Percentiles rank a stretch among this genome's conserved stretches.
These are phyloP conservation scores for Nesogale talazaci DNA, from an alignment of 2,113 vertebrate genomes.

Conservation along the genomic window DNA sequence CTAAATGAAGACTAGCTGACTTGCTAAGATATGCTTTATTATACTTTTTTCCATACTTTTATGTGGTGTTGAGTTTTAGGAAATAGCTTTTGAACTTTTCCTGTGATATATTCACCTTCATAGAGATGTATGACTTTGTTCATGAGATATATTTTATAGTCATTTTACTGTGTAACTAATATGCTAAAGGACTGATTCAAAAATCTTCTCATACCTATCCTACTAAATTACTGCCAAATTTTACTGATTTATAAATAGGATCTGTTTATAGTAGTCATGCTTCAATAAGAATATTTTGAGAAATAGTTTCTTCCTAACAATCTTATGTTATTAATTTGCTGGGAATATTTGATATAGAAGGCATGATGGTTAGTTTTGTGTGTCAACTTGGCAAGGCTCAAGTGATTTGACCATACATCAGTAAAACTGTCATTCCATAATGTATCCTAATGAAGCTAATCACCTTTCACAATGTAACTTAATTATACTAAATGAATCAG, in stretches of 20 bases:
- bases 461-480: background rate
- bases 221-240: slow-evolving; percentile 20
- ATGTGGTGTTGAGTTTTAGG: background rate
- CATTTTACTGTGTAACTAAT: background rate
- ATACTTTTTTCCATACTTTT: background rate
- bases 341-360: background rate
- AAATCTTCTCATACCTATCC: background rate
- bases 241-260: background rate
- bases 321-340: slow-evolving; percentile 18
- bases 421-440: background rate
- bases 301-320: slow-evolving; percentile 15
- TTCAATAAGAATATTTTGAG: background rate
- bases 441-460: background rate
- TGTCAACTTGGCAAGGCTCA: background rate
- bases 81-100: background rate
- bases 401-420: background rate
- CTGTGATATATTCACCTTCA: background rate
- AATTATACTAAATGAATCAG: background rate
- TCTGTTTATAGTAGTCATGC: slow-evolving; percentile 8
- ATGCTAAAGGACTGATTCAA: background rate
- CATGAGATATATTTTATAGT: background rate
- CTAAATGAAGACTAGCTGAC: background rate
- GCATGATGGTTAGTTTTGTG: background rate
- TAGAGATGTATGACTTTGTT: background rate
- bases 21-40: background rate